Conservation (phyloP, 2,113 vertebrate species). For the Phaetusa simplex region DNA sequence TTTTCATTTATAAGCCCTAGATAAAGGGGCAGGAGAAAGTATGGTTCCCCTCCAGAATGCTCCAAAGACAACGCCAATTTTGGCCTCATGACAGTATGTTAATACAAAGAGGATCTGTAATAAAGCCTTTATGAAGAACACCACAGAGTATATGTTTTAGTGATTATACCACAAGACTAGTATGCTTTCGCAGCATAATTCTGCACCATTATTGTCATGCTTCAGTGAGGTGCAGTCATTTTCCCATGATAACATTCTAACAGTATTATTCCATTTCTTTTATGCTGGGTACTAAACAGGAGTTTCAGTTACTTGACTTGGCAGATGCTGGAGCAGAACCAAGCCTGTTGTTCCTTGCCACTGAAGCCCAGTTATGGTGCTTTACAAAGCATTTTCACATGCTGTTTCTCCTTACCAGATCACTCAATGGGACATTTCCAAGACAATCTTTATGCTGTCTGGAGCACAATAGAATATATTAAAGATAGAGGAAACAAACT, state of each 20-base stretch:
- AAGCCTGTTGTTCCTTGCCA: not conserved
- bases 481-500: not conserved
- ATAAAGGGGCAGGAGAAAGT: slow-evolving; percentile 6
- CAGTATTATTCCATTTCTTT: not conserved
- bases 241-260: not conserved
- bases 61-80: not conserved
- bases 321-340: not conserved
- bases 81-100: not conserved
- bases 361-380: not conserved
- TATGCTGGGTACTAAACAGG: not conserved
- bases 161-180: not conserved
- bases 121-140: not conserved
- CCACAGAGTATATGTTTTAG: not conserved
- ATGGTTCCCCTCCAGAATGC: not conserved
- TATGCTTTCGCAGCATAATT: not conserved
- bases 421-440: not conserved
- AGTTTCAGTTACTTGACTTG: not conserved
- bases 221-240: not conserved
- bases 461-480: not conserved
- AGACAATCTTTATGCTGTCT: not conserved
- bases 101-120: not conserved
- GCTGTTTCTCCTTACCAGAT: not conserved
- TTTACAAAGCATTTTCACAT: not conserved
- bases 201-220: not conserved
- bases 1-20: slow-evolving; percentile 22